Conservation (phyloP, 2,113 vertebrate genomes). For the Xiphophorus couchianus region DNA sequence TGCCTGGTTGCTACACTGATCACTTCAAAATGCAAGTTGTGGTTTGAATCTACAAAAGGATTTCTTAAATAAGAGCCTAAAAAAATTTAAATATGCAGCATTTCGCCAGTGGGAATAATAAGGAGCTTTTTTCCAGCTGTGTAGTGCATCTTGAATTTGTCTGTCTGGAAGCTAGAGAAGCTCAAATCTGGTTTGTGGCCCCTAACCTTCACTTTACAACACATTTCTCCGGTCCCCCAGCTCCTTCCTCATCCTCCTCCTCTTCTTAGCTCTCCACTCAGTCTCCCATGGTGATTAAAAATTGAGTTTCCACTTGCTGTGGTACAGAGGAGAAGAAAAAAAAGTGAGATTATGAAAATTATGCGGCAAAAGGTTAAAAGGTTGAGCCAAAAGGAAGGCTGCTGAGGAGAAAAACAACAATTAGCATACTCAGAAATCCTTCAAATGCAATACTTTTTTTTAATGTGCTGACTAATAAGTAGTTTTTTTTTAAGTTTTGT, state of each 20-base stretch:
- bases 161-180: conserved; percentile 40
- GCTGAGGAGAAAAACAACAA: background rate
- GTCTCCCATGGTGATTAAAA: conserved; percentile 69
- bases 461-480: conserved; percentile 34
- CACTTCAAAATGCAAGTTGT: background rate
- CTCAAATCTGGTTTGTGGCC: conserved; percentile 3
- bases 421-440: conserved; percentile 15
- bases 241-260: conserved; percentile 31
- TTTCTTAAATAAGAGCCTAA: background rate
- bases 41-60: conserved; percentile 5
- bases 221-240: conserved; percentile 7
- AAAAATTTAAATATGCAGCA: background rate
- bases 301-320: conserved; percentile 56
- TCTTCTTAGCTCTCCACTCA: conserved; percentile 30
- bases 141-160: conserved; percentile 20
- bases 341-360: conserved; percentile 17
- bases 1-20: no score
- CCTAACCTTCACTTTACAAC: conserved; percentile 13
- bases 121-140: conserved; percentile 1
- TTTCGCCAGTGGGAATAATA: background rate
- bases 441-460: conserved; percentile 30
- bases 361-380: conserved; percentile 17
- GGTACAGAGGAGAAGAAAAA: background rate
- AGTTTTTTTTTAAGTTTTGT: conserved; percentile 35
- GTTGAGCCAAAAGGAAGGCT: conserved; percentile 12